Conservation (phyloP, 2,113 vertebrate genomes). For the Meles meles region DNA sequence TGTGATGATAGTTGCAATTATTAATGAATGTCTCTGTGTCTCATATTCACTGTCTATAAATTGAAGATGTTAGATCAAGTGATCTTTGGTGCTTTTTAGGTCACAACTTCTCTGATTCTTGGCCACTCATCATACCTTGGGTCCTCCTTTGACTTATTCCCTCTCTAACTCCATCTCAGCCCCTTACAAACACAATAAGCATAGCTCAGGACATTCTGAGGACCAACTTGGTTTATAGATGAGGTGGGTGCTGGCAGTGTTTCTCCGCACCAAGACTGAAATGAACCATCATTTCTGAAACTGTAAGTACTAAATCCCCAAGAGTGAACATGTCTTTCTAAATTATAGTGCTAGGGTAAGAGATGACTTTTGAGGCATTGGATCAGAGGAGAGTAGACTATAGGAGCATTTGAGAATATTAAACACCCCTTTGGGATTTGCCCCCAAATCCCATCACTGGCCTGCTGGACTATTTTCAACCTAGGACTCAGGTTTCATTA, state of each 20-base stretch:
- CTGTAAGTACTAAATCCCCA: background rate
- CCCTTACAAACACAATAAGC: background rate
- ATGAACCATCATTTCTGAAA: background rate
- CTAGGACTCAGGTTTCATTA: slow-evolving; percentile 37
- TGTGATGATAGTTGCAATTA: background rate
- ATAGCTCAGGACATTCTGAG: background rate
- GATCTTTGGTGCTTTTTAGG: background rate
- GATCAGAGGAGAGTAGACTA: background rate
- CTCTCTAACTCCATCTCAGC: background rate
- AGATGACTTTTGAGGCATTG: background rate
- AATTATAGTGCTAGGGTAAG: background rate
- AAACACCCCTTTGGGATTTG: background rate
- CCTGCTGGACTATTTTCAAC: slow-evolving; percentile 33
- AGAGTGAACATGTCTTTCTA: background rate
- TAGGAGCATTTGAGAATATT: background rate
- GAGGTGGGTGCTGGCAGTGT: background rate
- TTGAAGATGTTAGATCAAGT: background rate
- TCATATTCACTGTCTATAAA: background rate
- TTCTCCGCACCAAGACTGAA: background rate
- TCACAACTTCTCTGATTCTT: background rate
- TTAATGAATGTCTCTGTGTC: background rate
- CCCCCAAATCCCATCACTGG: background rate
- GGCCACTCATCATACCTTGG: background rate
- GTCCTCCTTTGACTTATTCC: background rate
- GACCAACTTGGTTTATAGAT: background rate